Evolutionary conservation across 2,797 vertebrate genomes (phyloP).

Genomic region (Holocentrus rufus): DNA sequence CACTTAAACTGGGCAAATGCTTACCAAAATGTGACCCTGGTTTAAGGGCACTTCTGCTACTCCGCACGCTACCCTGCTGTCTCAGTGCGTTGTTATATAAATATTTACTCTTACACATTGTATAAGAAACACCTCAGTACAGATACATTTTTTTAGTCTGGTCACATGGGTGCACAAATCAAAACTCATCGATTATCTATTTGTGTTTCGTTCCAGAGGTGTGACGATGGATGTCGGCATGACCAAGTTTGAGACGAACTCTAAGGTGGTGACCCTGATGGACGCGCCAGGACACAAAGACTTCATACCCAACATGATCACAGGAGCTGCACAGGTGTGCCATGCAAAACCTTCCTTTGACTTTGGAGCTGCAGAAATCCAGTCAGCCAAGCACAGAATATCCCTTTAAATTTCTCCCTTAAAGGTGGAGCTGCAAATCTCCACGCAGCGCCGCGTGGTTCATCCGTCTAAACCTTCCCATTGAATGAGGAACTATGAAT

Average conservation of each 20-base stretch:
- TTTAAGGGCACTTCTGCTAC: too few species aligned
- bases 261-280: conserved; percentile 97
- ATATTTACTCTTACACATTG: not conserved
- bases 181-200: not conserved
- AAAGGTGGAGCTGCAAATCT: too few species aligned
- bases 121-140: not conserved
- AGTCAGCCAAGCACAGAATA: too few species aligned
- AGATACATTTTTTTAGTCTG: not conserved
- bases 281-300: conserved; percentile 99
- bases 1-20: too few species aligned
- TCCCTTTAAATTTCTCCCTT: too few species aligned
- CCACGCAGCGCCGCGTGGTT: too few species aligned
- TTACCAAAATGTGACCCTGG: too few species aligned
- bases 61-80: too few species aligned
- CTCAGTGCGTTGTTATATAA: not conserved
- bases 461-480: too few species aligned
- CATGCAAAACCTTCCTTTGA: not conserved
- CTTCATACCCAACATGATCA: conserved; percentile 99
- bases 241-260: conserved; percentile 97
- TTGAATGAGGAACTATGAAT: too few species aligned
- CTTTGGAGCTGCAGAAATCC: not conserved
- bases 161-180: not conserved
- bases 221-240: conserved; percentile 99
- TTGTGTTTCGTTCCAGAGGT: conserved; percentile 81
- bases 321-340: conserved; percentile 96